Evolutionary conservation across 2,113 vertebrate genomes (phyloP).

Genomic region (Myrmophylax atrothorax): DNA sequence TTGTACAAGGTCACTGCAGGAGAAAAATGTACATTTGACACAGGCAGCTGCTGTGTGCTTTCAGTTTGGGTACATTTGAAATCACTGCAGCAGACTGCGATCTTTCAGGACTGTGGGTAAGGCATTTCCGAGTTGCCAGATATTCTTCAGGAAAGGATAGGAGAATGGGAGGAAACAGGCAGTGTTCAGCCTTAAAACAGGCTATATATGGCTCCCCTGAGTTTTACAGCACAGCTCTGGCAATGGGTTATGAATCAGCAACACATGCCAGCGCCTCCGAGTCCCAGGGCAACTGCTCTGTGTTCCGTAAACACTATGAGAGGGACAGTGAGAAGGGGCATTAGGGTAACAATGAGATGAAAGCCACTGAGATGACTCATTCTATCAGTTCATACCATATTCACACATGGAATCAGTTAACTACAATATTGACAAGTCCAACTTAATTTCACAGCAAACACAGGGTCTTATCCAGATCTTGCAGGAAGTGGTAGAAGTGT

Average conservation of each 20-base stretch:
- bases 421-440: neutral
- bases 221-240: neutral
- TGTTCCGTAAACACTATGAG: neutral
- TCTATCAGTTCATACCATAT: neutral
- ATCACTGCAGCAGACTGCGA: neutral
- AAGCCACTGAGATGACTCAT: rapidly evolving
- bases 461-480: neutral
- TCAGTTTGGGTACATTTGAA: neutral
- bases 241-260: neutral
- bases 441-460: neutral
- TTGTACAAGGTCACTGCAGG: neutral
- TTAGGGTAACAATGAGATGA: neutral
- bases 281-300: neutral
- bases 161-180: neutral
- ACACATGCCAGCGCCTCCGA: rapidly evolving
- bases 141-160: neutral
- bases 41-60: neutral
- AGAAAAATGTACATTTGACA: neutral
- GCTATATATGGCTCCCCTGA: neutral
- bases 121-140: neutral
- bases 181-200: neutral
- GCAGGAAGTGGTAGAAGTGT: neutral
- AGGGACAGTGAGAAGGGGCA: neutral
- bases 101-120: neutral
- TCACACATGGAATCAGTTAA: neutral